phyloP scores from a whole-genome alignment of 2,888 invertebrate genomes.

The Platycheirus rosarum region DNA sequence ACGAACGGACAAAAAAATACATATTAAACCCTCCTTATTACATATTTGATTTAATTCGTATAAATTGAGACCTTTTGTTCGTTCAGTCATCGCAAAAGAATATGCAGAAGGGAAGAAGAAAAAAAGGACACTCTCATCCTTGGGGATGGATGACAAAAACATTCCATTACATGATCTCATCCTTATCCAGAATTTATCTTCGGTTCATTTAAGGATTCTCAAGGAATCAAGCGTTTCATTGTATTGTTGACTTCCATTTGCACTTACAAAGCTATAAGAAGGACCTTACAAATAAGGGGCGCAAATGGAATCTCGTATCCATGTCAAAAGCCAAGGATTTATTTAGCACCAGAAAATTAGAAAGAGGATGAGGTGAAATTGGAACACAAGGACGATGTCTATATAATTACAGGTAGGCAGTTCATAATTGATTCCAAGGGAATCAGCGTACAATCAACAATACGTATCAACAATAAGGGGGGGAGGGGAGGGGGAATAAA shows the following conservation, averaged over 20 bases:
- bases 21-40: slow-evolving; percentile 65
- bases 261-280: slow-evolving; percentile 53
- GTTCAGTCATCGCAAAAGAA: slow-evolving; percentile 36
- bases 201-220: slow-evolving; percentile 57
- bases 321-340: slow-evolving; percentile 59
- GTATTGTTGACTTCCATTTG: slow-evolving; percentile 65
- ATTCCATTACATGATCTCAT: slow-evolving; percentile 71
- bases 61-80: slow-evolving; percentile 72
- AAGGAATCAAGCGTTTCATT: slow-evolving; percentile 66
- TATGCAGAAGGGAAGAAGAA: not conserved
- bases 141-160: slow-evolving; percentile 67
- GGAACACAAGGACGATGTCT: not conserved
- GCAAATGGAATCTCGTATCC: slow-evolving; percentile 63
- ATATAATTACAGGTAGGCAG: slow-evolving; percentile 70
- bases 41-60: slow-evolving; percentile 72
- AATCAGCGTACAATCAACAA: slow-evolving; percentile 15
- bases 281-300: slow-evolving; percentile 51
- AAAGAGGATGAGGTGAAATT: not conserved
- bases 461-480: not conserved
- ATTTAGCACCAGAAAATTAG: slow-evolving; percentile 8
- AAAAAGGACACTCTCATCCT: slow-evolving; percentile 48
- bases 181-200: slow-evolving; percentile 47
- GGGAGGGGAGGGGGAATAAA: slow-evolving; percentile 19
- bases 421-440: slow-evolving; percentile 70
- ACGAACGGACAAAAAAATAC: slow-evolving; percentile 30